Conservation (phyloP, 2,888 invertebrate species). For the Pollenia labialis region DNA sequence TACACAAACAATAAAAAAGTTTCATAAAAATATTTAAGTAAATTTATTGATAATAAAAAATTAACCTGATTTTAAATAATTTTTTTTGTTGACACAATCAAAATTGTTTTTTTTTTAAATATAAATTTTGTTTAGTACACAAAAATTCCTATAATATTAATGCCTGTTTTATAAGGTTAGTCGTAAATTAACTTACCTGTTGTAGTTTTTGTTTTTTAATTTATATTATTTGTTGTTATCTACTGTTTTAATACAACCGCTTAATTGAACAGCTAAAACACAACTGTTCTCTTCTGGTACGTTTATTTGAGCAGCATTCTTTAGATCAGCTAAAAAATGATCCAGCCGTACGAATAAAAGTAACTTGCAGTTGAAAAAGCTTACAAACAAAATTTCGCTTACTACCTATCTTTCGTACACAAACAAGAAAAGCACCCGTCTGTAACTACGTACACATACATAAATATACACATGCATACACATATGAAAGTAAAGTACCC, state of each 20-base stretch:
- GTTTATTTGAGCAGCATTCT: slow-evolving; percentile 33
- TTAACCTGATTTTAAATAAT: slow-evolving; percentile 17
- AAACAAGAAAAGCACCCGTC: slow-evolving; percentile 58
- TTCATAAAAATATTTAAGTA: neutral
- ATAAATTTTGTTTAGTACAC: slow-evolving; percentile 4
- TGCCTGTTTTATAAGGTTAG: neutral
- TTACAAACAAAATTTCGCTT: slow-evolving; percentile 40
- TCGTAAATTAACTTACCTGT: slow-evolving; percentile 42
- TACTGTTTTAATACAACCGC: slow-evolving; percentile 41
- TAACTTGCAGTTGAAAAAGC: slow-evolving; percentile 60
- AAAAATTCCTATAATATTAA: slow-evolving; percentile 1
- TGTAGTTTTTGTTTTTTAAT: neutral
- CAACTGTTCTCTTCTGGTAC: slow-evolving; percentile 70
- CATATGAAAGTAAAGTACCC: no score
- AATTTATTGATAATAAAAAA: neutral
- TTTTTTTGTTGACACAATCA: neutral
- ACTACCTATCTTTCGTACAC: slow-evolving; percentile 34
- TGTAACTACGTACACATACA: no score
- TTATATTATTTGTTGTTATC: slow-evolving; percentile 27
- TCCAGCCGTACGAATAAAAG: slow-evolving; percentile 45
- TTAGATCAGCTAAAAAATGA: slow-evolving; percentile 65
- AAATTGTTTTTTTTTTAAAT: slow-evolving; percentile 13
- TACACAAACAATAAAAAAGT: neutral
- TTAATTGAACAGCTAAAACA: slow-evolving; percentile 66
- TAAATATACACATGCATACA: no score